These are phyloP conservation scores for Mobula hypostoma DNA, from an alignment of 2,113 vertebrate species.

Conservation along the genomic window DNA sequence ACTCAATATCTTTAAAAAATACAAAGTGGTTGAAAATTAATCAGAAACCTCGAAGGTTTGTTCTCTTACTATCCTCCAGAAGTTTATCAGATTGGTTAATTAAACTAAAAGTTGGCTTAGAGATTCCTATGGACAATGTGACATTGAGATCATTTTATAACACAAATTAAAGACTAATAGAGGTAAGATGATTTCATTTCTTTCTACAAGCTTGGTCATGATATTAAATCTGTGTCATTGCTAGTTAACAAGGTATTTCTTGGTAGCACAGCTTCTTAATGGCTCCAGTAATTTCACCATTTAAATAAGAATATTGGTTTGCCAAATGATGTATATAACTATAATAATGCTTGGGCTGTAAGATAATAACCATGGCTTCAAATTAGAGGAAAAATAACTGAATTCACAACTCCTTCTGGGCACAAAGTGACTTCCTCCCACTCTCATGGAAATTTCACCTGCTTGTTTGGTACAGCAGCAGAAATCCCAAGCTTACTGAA, in stretches of 20 bases:
- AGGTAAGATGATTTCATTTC: conserved; percentile 2
- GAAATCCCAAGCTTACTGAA: neutral
- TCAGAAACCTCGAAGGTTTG: neutral
- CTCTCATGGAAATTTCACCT: neutral
- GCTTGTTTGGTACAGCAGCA: neutral
- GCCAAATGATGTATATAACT: neutral
- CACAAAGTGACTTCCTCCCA: neutral
- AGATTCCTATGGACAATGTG: neutral
- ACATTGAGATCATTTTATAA: conserved; percentile 11
- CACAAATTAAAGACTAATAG: neutral
- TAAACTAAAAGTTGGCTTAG: neutral
- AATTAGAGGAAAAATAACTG: neutral
- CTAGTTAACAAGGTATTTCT: neutral
- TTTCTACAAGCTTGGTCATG: neutral
- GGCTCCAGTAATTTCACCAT: neutral
- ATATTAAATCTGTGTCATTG: neutral
- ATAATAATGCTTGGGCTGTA: neutral
- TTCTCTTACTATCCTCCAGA: neutral
- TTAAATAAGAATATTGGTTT: neutral
- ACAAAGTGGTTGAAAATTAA: neutral
- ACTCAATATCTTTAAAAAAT: neutral
- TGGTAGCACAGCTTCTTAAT: neutral
- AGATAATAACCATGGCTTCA: neutral
- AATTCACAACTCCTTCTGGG: neutral
- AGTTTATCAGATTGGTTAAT: neutral